Evolutionary conservation across 2,113 vertebrate species (phyloP), one percentile per base, ranked within the genome.

Genomic region (Archilochus colubris): DNA sequence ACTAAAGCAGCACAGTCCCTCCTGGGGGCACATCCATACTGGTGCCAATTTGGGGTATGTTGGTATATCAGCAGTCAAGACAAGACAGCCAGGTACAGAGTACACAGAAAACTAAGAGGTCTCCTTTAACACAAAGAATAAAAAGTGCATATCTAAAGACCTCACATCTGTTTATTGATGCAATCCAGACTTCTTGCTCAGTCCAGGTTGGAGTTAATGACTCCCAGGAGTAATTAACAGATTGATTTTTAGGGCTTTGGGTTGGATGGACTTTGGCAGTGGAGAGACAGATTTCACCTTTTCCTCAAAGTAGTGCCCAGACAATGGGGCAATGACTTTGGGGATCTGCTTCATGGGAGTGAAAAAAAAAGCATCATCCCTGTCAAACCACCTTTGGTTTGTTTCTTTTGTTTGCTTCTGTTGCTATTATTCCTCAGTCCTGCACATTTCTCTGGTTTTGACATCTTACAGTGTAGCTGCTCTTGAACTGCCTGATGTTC

Each of bases 161-260:
- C 40, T 53, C 31, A 40, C 27, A 70, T 28, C 23, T 54, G 17
- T 30, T 88, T 76, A 91, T 8, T 83, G 79, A 86, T 55, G n/a
- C 30, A 75, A 53, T 50, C 24, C 69, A 72, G 50, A 63, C 33
- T 66, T 30, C 33, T 87, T 72, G 38, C 44, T 84, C 15, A 50
- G 51, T 87, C 61, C 51, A 73, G 54, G 30, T 63, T 94, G 82
- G 31, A 74, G 69, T 76, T 81, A 95, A 89, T 89, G 81, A 73
- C 92, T 91, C 76, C 72, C 83, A 91, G 43, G 28, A 92, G 72
- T 86, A 92, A 88, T 81, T 67, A 84, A 40, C 36, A 59, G n/a
- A 64, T 75, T 53, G 51, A 81, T 72, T 66, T 89, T 91, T 93
- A 93, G 77, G 93, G 64, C 59, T 95, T 51, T 62, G n/a, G 28